These are phyloP conservation scores for Pseudorasbora parva DNA, from an alignment of 2,113 vertebrate species.

Conservation along the genomic window DNA sequence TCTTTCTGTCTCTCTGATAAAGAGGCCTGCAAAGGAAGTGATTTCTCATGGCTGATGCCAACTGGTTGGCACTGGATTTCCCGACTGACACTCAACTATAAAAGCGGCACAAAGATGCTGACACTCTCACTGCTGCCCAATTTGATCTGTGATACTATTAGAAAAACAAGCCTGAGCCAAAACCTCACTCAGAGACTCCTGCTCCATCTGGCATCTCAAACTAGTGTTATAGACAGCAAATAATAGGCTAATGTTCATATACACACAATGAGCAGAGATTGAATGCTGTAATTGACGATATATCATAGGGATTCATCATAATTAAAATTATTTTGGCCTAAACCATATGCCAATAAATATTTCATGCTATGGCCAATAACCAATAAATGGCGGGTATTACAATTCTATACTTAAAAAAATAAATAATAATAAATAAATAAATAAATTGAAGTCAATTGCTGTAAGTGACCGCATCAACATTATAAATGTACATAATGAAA, in stretches of 20 bases:
- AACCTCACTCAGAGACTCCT: constrained; percentile 7
- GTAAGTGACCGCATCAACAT: no score
- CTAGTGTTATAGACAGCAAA: not conserved
- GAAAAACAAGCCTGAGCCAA: constrained; percentile 18
- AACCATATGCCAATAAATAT: no score
- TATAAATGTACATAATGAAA: no score
- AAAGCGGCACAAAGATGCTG: constrained; percentile 44
- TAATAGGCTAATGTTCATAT: not conserved
- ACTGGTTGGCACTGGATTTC: constrained; percentile 19
- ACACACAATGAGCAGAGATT: not conserved
- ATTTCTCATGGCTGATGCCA: constrained; percentile 30
- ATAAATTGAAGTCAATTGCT: no score
- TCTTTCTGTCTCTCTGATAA: constrained; percentile 33
- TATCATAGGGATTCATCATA: not conserved
- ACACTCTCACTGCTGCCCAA: constrained; percentile 20
- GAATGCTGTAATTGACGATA: not conserved
- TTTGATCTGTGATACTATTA: constrained; percentile 38
- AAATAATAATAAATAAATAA: no score
- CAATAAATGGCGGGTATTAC: not conserved
- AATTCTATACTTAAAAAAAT: not conserved
- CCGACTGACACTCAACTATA: not conserved
- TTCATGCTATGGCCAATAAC: not conserved
- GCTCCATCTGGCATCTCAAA: not conserved
- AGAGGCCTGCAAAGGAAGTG: constrained; percentile 31
- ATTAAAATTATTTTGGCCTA: not conserved